A percentile compares a stretch with the other conserved stretches of the same genome.
Conservation (phyloP, 1,140 invertebrate genomes). For the Heliothis subflexa region DNA sequence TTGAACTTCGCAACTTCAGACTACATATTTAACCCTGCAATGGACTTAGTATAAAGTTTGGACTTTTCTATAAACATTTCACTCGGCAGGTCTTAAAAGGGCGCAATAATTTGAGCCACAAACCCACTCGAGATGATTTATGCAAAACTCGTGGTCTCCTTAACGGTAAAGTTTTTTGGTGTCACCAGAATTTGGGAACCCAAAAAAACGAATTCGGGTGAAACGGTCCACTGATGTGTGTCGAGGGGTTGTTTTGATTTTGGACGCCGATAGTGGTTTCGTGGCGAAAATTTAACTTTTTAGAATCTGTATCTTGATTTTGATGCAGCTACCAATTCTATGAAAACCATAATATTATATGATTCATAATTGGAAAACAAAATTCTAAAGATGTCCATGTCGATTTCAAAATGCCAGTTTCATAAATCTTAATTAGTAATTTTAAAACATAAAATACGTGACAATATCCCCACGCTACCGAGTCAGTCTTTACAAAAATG, state of each 20-base stretch:
- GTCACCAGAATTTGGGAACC: conserved; percentile 47
- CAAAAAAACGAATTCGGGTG: conserved; percentile 52
- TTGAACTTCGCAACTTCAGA: background rate
- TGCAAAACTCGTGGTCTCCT: conserved; percentile 64
- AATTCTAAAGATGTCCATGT: background rate
- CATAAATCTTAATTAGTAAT: too few species aligned
- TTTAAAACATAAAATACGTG: too few species aligned
- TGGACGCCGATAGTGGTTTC: conserved; percentile 37
- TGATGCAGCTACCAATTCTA: background rate
- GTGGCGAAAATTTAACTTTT: conserved; percentile 25
- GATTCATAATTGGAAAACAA: background rate
- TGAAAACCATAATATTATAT: too few species aligned
- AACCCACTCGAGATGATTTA: conserved; percentile 75
- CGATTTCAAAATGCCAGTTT: too few species aligned
- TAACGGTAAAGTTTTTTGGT: conserved; percentile 69
- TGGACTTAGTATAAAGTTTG: background rate
- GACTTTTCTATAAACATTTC: conserved; percentile 16
- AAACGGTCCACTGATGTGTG: conserved; percentile 29
- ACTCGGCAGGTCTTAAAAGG: conserved; percentile 46
- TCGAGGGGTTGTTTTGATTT: conserved; percentile 48
- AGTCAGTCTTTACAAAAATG: too few species aligned
- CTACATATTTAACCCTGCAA: background rate
- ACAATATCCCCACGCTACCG: too few species aligned
- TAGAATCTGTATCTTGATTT: background rate
- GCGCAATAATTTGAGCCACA: conserved; percentile 54